phyloP scores from a whole-genome alignment of 2,113 vertebrate genomes.

The Sinocyclocheilus rhinocerous region DNA sequence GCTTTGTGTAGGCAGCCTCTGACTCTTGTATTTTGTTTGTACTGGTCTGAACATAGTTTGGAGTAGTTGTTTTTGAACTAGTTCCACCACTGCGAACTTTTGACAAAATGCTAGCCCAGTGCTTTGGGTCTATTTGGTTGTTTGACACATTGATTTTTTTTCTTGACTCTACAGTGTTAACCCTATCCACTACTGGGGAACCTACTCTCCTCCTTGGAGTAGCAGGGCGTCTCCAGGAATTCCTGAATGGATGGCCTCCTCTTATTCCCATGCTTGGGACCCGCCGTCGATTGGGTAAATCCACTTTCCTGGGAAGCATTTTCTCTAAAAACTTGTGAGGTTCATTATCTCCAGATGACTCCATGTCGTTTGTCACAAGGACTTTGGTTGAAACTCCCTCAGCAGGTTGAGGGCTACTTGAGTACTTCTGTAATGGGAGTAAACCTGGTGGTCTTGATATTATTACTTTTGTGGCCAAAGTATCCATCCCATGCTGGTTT shows the following conservation, averaged over 20 bases:
- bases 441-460: constrained; percentile 71
- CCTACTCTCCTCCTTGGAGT: constrained; percentile 59
- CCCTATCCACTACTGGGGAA: constrained; percentile 70
- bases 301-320: constrained; percentile 11
- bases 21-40: constrained; percentile 49
- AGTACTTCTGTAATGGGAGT: constrained; percentile 69
- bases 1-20: constrained; percentile 14
- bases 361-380: constrained; percentile 66
- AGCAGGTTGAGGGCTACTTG: constrained; percentile 72
- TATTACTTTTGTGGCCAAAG: constrained; percentile 72
- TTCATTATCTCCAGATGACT: constrained; percentile 76
- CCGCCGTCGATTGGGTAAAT: constrained; percentile 47
- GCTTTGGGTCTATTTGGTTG: constrained; percentile 85
- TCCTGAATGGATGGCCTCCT: constrained; percentile 63
- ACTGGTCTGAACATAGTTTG: constrained; percentile 48
- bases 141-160: constrained; percentile 80
- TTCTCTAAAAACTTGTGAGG: constrained; percentile 50
- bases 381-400: constrained; percentile 70
- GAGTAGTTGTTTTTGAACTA: constrained; percentile 62
- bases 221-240: constrained; percentile 60
- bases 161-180: constrained; percentile 73
- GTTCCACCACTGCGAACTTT: constrained; percentile 81
- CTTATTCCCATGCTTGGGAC: constrained; percentile 39
- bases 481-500: constrained; percentile 82
- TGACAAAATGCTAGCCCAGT: constrained; percentile 89